A percentile compares a stretch with the other conserved stretches of the same genome.
Evolutionary conservation across 2,797 vertebrate species (phyloP).

Genomic region (Microtus californicus): DNA sequence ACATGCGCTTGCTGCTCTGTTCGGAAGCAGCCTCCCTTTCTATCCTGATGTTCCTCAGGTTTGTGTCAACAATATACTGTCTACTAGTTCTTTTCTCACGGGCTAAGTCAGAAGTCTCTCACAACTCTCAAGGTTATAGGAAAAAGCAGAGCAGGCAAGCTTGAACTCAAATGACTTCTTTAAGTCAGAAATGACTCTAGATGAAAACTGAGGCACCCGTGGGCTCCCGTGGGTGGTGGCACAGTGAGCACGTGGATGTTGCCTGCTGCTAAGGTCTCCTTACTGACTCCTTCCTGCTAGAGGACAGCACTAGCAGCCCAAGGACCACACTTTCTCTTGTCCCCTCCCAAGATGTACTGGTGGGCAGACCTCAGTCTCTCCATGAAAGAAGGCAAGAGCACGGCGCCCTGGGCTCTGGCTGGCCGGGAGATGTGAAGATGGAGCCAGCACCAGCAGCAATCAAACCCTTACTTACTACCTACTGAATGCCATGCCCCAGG

Average conservation of each 20-base stretch:
- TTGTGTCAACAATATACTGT: too few species aligned
- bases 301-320: neutral
- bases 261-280: too few species aligned
- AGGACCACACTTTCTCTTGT: neutral
- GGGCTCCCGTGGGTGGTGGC: neutral
- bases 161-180: too few species aligned
- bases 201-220: too few species aligned
- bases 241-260: neutral
- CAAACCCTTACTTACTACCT: neutral
- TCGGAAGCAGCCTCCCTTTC: too few species aligned
- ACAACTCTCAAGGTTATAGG: too few species aligned
- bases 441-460: neutral
- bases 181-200: too few species aligned
- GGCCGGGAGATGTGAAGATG: neutral
- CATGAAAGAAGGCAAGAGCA: neutral
- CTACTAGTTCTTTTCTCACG: too few species aligned
- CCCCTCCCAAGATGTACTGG: neutral
- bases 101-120: too few species aligned
- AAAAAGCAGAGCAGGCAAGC: too few species aligned
- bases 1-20: too few species aligned
- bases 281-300: neutral
- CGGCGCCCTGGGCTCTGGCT: neutral
- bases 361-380: neutral
- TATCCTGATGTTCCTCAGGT: too few species aligned
- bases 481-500: neutral